A percentile compares a stretch with the other conserved stretches of the same genome.
phyloP scores from a whole-genome alignment of 2,888 invertebrate genomes.

The Dryocosmus kuriphilus region DNA sequence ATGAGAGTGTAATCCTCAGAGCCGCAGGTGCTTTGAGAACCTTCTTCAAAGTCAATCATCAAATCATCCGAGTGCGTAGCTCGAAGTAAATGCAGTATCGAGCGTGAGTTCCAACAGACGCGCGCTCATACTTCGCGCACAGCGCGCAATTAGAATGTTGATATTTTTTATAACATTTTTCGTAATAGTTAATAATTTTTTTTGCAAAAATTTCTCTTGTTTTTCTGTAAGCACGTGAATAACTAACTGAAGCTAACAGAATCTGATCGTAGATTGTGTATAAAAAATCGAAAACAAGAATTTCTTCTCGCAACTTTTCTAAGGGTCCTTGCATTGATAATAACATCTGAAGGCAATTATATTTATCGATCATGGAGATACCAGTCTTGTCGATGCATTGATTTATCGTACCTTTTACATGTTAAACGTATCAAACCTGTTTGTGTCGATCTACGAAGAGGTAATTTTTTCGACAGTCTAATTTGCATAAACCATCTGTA shows the following conservation, averaged over 20 bases:
- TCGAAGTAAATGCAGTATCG: too few species aligned
- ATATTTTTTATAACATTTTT: too few species aligned
- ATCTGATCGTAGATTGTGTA: background rate
- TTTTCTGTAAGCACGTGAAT: too few species aligned
- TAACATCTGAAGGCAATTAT: slow-evolving; percentile 32
- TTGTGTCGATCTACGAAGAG: background rate
- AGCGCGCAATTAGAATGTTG: too few species aligned
- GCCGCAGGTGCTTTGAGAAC: too few species aligned
- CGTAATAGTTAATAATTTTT: too few species aligned
- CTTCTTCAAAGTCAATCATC: too few species aligned
- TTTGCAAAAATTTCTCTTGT: too few species aligned
- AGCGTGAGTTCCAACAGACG: too few species aligned
- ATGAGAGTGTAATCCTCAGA: too few species aligned
- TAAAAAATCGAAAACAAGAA: slow-evolving; percentile 27
- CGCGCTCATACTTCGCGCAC: too few species aligned
- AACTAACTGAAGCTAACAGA: background rate
- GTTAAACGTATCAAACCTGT: slow-evolving; percentile 25
- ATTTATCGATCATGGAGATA: slow-evolving; percentile 36
- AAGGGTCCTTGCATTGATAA: slow-evolving; percentile 15
- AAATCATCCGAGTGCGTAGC: too few species aligned
- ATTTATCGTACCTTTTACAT: slow-evolving; percentile 31
- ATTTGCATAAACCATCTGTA: background rate
- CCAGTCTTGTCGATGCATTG: slow-evolving; percentile 29
- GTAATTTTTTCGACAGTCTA: background rate
- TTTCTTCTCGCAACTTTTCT: slow-evolving; percentile 11